Evolutionary conservation across 2,888 invertebrate genomes (phyloP).

Genomic region (Protodeltote pygarga): DNA sequence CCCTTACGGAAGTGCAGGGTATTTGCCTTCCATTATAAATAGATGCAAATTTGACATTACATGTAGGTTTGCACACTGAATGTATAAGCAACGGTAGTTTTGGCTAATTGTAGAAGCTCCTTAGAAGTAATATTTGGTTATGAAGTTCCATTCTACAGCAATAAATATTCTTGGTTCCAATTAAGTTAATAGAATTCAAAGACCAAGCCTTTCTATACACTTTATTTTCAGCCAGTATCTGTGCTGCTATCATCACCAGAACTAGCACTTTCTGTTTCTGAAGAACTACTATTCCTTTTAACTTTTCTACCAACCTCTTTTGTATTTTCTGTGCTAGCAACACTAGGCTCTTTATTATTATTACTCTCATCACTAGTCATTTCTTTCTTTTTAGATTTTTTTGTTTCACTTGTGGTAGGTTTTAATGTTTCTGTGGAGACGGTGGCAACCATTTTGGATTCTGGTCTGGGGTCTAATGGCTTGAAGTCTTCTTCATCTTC

Average conservation of each 20-base stretch:
- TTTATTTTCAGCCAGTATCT: conserved; percentile 81
- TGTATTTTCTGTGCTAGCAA: conserved; percentile 53
- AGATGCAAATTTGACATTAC: too few species aligned
- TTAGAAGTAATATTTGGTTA: too few species aligned
- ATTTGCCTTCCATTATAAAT: too few species aligned
- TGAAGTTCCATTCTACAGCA: too few species aligned
- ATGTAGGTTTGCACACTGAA: too few species aligned
- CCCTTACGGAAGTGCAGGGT: too few species aligned
- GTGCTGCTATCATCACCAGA: conserved; percentile 90
- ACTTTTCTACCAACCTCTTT: conserved; percentile 52
- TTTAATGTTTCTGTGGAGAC: conserved; percentile 81
- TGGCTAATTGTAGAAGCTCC: too few species aligned
- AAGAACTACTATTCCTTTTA: conserved; percentile 82
- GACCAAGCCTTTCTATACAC: neutral
- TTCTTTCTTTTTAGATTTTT: conserved; percentile 68
- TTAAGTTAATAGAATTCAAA: neutral
- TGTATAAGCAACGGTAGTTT: too few species aligned
- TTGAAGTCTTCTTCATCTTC: conserved; percentile 75
- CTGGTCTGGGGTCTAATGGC: conserved; percentile 57
- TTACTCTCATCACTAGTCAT: conserved; percentile 49
- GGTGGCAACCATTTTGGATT: conserved; percentile 81
- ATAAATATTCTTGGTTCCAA: neutral
- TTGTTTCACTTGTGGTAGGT: conserved; percentile 70
- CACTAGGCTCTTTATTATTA: conserved; percentile 72
- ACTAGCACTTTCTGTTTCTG: conserved; percentile 88